Base-by-base conservation (phyloP, 1,140 invertebrate genomes). In the Trichoplusia ni region DNA sequence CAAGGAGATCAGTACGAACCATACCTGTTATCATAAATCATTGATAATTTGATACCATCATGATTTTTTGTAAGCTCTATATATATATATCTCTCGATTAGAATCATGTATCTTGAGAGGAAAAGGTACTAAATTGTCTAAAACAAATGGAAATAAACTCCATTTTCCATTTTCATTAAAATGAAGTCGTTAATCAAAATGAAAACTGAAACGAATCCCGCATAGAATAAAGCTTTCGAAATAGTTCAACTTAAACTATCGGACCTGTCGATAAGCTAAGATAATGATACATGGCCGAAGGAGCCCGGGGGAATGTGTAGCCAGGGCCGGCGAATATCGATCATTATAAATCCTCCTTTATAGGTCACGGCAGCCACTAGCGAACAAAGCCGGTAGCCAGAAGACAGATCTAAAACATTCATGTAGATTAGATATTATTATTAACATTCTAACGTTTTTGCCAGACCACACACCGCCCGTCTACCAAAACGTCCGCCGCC, bases 381-480 rank as follows among this genome's bases (percentile, higher is more conserved):
- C 33, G 3, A 11, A 18, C 9, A 1, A 18, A 7, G 19, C 6
- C 4, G 13, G 19, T 46, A 13, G 37, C 38, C 7, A 31, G 13
- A 33, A 33, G 2, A 4, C 29, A n/a, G n/a, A 53, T 38, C 51
- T 56, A 3, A 58, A 25, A 42, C 42, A 29, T 25, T 14, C 42
- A 58, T 54, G 18, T 37, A 54, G 51, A 58, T 31, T 25, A 42
- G 29, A 58, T 56, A 27, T 19, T 40, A 56, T 29, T 58, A 42
- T 14, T 13, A 13, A 19, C 25, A 40, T 38, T 44, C 14, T 29
- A 27, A 19, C 8, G 11, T 58, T 62, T 62, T 62, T 38, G 14
- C 19, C 14, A 51, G 59, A 62, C 59, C 69, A 60, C 76, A 79
- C 71, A 67, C 71, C 40, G 31, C n/a, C 31, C 16, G 18, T 18